Percentiles rank a stretch among this genome's conserved stretches.
Conservation (phyloP, 1,140 invertebrate genomes). For the Calephelis nemesis region DNA sequence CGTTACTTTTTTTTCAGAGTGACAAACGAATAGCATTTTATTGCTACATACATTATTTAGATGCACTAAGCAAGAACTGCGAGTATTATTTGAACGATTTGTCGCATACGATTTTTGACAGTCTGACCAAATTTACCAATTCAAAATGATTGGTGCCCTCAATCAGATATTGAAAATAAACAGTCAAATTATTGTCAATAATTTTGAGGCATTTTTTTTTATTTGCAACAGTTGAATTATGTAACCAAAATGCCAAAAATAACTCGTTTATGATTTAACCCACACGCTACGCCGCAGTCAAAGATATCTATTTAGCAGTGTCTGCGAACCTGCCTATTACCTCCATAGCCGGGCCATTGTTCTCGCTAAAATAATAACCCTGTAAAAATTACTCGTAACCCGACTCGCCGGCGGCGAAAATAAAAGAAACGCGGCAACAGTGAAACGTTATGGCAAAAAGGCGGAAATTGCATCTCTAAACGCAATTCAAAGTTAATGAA, state of each 20-base stretch:
- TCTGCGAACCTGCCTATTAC: conserved; percentile 63
- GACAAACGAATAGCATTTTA: too few relatives aligned
- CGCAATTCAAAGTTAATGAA: conserved; percentile 19
- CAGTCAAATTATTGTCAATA: too few relatives aligned
- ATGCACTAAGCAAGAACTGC: too few relatives aligned
- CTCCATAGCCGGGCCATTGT: conserved; percentile 59
- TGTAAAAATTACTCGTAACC: conserved; percentile 51
- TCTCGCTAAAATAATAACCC: conserved; percentile 60
- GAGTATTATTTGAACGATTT: too few relatives aligned
- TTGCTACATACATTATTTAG: too few relatives aligned
- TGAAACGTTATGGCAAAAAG: conserved; percentile 14
- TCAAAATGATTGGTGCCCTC: too few relatives aligned
- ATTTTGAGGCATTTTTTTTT: too few relatives aligned
- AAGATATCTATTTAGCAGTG: conserved; percentile 71
- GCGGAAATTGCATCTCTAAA: conserved; percentile 20
- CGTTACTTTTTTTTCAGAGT: too few relatives aligned
- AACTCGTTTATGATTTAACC: conserved; percentile 27
- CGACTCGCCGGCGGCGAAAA: conserved; percentile 25
- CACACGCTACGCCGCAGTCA: conserved; percentile 42
- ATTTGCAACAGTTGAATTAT: too few relatives aligned
- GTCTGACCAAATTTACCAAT: too few relatives aligned
- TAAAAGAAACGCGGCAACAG: conserved; percentile 6
- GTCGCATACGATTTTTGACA: too few relatives aligned
- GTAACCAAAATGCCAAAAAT: background rate
- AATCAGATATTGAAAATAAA: too few relatives aligned